Evolutionary conservation across 2,113 vertebrate species (phyloP).

Genomic region (Tyrannus savana): DNA sequence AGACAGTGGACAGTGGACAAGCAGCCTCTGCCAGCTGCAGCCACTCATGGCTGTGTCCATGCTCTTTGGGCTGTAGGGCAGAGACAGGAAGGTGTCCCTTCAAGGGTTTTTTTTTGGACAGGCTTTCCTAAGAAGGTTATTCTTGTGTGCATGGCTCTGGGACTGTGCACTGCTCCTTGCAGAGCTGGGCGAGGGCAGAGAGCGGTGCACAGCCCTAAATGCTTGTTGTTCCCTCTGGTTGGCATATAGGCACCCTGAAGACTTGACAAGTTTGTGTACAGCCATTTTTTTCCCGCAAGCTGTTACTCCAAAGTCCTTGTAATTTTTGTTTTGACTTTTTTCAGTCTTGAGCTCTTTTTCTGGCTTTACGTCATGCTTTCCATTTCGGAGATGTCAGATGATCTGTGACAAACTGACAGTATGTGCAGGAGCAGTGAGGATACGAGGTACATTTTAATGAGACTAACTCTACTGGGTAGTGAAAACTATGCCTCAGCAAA

Average conservation of each 20-base stretch:
- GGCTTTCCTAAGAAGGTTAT: neutral
- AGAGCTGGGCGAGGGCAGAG: neutral
- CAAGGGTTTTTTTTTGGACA: neutral
- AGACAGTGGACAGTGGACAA: neutral
- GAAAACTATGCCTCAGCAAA: neutral
- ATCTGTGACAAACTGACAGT: constrained; percentile 55
- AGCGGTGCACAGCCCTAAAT: neutral
- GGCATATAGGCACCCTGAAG: neutral
- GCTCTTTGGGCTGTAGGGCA: neutral
- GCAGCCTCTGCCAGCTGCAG: neutral
- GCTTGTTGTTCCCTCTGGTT: neutral
- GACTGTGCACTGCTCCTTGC: neutral
- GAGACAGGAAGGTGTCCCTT: neutral
- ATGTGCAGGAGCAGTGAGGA: constrained; percentile 12
- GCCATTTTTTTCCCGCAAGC: neutral
- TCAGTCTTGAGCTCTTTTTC: neutral
- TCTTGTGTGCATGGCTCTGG: rapidly evolving
- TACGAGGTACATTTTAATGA: constrained; percentile 53
- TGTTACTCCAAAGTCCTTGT: neutral
- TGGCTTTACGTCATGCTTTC: constrained; percentile 29
- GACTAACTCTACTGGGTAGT: constrained; percentile 7
- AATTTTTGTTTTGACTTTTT: neutral
- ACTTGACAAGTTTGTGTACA: neutral
- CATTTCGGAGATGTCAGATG: constrained; percentile 57
- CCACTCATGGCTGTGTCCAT: neutral